phyloP scores from a whole-genome alignment of 2,888 invertebrate genomes.

The Rugalucina vietnamica region DNA sequence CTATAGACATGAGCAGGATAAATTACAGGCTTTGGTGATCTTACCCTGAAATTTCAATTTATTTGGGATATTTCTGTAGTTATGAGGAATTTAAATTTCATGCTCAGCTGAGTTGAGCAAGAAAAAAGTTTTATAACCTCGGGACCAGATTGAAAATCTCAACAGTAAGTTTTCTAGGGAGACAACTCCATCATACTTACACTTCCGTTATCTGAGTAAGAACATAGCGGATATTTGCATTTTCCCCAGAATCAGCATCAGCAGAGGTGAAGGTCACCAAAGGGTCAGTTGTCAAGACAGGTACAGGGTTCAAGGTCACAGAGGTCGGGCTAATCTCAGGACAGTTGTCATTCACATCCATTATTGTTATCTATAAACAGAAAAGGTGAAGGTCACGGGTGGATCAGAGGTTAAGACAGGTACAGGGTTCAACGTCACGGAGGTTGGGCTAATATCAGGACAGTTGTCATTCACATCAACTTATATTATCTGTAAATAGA shows the following conservation, averaged over 20 bases:
- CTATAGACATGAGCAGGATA: too few relatives aligned
- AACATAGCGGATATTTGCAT: slow-evolving; percentile 62
- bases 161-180: too few relatives aligned
- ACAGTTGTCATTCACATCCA: slow-evolving; percentile 79
- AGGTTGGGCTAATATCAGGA: slow-evolving; percentile 68
- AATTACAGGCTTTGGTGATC: too few relatives aligned
- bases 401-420: slow-evolving; percentile 67
- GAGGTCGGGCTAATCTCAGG: slow-evolving; percentile 68
- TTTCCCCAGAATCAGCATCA: slow-evolving; percentile 72
- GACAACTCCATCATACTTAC: too few relatives aligned
- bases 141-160: too few relatives aligned
- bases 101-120: too few relatives aligned
- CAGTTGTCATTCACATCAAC: slow-evolving; percentile 79
- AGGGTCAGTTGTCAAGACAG: slow-evolving; percentile 26
- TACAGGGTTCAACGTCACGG: slow-evolving; percentile 61
- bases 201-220: slow-evolving; percentile 53
- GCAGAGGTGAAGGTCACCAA: slow-evolving; percentile 61
- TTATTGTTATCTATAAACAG: too few relatives aligned
- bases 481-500: slow-evolving; percentile 70
- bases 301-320: slow-evolving; percentile 66
- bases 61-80: too few relatives aligned
- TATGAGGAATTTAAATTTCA: too few relatives aligned
- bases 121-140: too few relatives aligned
- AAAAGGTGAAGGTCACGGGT: too few relatives aligned
- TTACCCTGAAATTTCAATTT: too few relatives aligned